These are phyloP conservation scores for Galeruca laticollis DNA, from an alignment of 2,888 invertebrate species.

Conservation along the genomic window DNA sequence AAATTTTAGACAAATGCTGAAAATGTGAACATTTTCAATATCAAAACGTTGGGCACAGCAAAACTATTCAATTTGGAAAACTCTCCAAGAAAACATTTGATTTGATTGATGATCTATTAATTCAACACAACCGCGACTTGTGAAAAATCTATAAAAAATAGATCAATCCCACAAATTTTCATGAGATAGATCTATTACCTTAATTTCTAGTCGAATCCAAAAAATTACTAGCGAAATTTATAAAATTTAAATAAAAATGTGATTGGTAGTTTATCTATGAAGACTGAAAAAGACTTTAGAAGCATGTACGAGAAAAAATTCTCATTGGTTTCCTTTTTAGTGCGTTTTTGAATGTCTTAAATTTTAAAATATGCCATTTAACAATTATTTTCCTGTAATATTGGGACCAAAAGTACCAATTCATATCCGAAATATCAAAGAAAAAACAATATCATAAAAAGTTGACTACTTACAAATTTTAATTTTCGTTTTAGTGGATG, in stretches of 20 bases:
- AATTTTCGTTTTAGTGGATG: slow-evolving; percentile 38
- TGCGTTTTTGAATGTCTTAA: slow-evolving; percentile 37
- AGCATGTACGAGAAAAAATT: slow-evolving; percentile 45
- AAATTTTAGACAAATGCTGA: too few relatives aligned
- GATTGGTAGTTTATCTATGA: slow-evolving; percentile 63
- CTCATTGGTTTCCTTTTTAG: slow-evolving; percentile 43
- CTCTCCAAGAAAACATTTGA: background rate
- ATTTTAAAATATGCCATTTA: slow-evolving; percentile 63
- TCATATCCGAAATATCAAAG: slow-evolving; percentile 66
- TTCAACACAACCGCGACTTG: slow-evolving; percentile 26
- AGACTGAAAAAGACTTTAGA: slow-evolving; percentile 62
- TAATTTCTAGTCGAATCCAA: slow-evolving; percentile 47
- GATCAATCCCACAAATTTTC: background rate
- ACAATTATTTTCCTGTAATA: slow-evolving; percentile 54
- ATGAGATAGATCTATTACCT: background rate
- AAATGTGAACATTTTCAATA: too few relatives aligned
- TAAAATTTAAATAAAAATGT: slow-evolving; percentile 55
- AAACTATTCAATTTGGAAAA: background rate
- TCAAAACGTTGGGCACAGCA: background rate
- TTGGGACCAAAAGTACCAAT: slow-evolving; percentile 66
- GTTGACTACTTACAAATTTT: slow-evolving; percentile 37
- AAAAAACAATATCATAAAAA: slow-evolving; percentile 58
- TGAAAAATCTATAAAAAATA: background rate
- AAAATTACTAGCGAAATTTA: slow-evolving; percentile 51
- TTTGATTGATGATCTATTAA: too few relatives aligned